These are phyloP conservation scores for Oreochromis mossambicus DNA, from an alignment of 2,797 vertebrate genomes.

Conservation along the genomic window DNA sequence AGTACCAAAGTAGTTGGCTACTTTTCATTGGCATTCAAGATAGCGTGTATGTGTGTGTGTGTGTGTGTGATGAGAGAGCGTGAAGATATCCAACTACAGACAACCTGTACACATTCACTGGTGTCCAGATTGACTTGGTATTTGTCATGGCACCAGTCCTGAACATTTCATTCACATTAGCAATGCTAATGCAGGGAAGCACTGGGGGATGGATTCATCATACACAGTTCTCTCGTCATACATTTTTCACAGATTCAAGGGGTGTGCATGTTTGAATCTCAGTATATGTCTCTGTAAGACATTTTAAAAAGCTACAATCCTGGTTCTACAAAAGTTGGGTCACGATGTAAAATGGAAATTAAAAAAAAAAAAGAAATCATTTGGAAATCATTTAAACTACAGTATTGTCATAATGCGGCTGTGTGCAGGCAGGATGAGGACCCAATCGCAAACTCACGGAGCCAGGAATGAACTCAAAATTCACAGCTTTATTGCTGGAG, in stretches of 20 bases:
- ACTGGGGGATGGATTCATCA: conserved; percentile 57
- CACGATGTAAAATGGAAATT: background rate
- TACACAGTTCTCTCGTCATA: background rate
- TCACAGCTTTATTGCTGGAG: no score
- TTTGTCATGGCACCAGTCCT: conserved; percentile 59
- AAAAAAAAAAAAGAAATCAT: accelerated
- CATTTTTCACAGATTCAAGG: background rate
- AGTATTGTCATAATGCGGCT: no score
- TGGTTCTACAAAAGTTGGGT: background rate
- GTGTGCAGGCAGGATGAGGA: no score
- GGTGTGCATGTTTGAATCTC: background rate
- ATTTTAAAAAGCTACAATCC: background rate
- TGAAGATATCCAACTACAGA: conserved; percentile 38
- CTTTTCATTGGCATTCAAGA: conserved; percentile 66
- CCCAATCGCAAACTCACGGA: no score
- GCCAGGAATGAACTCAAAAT: no score
- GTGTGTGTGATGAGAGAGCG: background rate
- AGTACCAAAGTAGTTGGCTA: conserved; percentile 26
- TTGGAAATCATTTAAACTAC: background rate
- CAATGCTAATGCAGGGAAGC: conserved; percentile 68
- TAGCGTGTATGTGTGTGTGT: background rate
- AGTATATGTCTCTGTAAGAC: background rate
- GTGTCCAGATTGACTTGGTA: conserved; percentile 62
- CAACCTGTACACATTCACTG: conserved; percentile 32
- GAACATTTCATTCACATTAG: conserved; percentile 68